Base-by-base conservation (phyloP, 64 coral and sea anemone species). In the Acropora tenuis region DNA sequence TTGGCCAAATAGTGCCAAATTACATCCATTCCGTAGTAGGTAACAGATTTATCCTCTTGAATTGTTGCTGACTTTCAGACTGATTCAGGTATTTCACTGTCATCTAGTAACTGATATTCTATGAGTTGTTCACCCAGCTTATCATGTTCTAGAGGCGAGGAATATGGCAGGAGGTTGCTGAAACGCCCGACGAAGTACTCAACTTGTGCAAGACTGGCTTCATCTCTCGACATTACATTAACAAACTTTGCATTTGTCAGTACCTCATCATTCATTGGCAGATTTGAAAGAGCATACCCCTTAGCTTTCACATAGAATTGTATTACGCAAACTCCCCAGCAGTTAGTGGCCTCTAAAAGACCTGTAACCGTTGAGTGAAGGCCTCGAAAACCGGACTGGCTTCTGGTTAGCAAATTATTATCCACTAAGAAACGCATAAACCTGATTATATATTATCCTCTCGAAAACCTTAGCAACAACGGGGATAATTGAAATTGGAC, bases 261-360 rank as follows among this genome's bases (percentile, higher is more conserved):
- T 63, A 94, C 77, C 16, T 90, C 77, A 66, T 89, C 93, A 66
- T 75, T 52, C 20, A 94, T 63, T 78, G 93, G 93, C 73, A 94
- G 58, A 90, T 84, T 94, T 85, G 60, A 49, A 77, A 94, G 78
- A 79, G 88, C 87, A 94, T 94, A 94, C 60, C 76, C 93, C 41
- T 78, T 47, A 76, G 86, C 45, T 89, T 82, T 89, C 68, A 74
- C 46, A 82, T 84, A 92, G 85, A 90, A 89, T 89, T 30, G 30
- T 30, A 30, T 30, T 30, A 30, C 30, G 30, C 30, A 30, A 30
- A 30, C 30, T 30, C 30, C 30, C 30, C 30, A 30, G 30, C 30
- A 30, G 30, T 30, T 30, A 30, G 30, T 30, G 30, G 30, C 30
- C 30, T 30, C 30, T 30, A 30, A 30, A 30, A 30, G 30, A 30